phyloP scores from a whole-genome alignment of 2,888 invertebrate species.

The Brenthis daphne region DNA sequence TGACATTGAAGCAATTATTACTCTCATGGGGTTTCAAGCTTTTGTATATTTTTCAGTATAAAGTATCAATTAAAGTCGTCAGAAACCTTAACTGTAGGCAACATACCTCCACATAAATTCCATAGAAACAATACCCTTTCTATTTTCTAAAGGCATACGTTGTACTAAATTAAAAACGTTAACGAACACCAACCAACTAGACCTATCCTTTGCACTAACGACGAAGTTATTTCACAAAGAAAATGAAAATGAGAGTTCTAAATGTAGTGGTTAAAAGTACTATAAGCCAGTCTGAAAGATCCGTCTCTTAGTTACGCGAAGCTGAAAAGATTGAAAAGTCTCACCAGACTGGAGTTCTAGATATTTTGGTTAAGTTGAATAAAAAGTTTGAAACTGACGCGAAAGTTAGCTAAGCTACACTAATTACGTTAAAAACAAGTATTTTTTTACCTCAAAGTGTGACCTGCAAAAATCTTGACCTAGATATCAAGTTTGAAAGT shows the following conservation, averaged over 20 bases:
- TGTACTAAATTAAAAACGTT: conserved; percentile 1
- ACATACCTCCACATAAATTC: too few relatives aligned
- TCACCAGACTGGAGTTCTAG: conserved; percentile 1
- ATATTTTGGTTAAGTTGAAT: conserved; percentile 5
- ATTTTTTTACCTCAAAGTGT: conserved; percentile 48
- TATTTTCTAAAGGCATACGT: not conserved
- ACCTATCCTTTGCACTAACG: not conserved
- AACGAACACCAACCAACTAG: not conserved
- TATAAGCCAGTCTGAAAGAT: not conserved
- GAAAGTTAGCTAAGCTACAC: conserved; percentile 61
- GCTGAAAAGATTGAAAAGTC: not conserved
- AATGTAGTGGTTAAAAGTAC: not conserved
- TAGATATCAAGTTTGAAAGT: conserved; percentile 15
- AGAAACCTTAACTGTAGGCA: too few relatives aligned
- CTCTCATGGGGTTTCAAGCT: too few relatives aligned
- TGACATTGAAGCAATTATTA: too few relatives aligned
- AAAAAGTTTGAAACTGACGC: conserved; percentile 40
- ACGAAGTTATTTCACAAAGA: not conserved
- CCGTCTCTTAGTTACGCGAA: not conserved
- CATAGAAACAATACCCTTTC: not conserved
- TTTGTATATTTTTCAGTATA: too few relatives aligned
- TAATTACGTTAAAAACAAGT: conserved; percentile 74
- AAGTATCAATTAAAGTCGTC: too few relatives aligned
- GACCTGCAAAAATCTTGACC: conserved; percentile 37
- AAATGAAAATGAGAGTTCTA: not conserved